Conservation (phyloP, 2,888 invertebrate species). For the Cloeon dipterum region DNA sequence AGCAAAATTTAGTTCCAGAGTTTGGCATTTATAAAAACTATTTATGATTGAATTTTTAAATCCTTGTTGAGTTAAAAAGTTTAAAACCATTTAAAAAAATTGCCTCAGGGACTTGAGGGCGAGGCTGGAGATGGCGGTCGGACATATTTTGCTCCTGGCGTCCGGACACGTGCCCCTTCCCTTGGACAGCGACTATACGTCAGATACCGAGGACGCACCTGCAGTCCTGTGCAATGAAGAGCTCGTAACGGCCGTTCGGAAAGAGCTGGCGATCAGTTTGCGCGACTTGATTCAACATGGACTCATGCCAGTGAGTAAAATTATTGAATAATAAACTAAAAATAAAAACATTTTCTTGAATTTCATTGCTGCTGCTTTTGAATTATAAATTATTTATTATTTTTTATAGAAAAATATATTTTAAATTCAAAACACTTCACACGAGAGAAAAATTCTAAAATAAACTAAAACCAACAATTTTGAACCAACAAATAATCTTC, state of each 20-base stretch:
- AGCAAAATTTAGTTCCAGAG: not conserved
- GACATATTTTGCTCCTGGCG: constrained; percentile 31
- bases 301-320: constrained; percentile 29
- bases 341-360: constrained; percentile 10
- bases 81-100: too few species aligned
- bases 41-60: not conserved
- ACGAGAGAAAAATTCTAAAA: too few species aligned
- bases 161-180: constrained; percentile 29
- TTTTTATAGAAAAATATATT: too few species aligned
- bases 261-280: constrained; percentile 74
- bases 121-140: constrained; percentile 68
- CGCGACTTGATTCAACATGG: constrained; percentile 91
- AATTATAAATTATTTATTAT: not conserved
- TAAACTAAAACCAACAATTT: too few species aligned
- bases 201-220: constrained; percentile 24
- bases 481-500: not conserved
- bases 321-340: constrained; percentile 12
- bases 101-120: constrained; percentile 61
- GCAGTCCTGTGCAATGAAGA: constrained; percentile 39
- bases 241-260: constrained; percentile 70
- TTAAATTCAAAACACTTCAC: too few species aligned
- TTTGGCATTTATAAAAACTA: not conserved
- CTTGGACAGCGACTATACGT: constrained; percentile 28
- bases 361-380: not conserved
- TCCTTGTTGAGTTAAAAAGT: not conserved